Evolutionary conservation across 2,113 vertebrate species (phyloP).

Genomic region (Numenius arquata): DNA sequence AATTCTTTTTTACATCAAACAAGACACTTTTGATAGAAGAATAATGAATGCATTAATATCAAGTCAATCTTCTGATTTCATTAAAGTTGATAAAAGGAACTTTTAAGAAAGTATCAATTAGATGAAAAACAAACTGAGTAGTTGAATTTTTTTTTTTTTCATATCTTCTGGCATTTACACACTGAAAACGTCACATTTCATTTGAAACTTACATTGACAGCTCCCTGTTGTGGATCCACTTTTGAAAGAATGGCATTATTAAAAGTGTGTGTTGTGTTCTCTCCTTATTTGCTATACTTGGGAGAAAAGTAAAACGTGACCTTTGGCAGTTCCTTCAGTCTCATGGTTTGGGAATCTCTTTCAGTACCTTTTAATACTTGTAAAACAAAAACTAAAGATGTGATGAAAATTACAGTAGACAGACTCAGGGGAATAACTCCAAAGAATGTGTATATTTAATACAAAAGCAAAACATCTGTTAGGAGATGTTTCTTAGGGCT

Average conservation of each 20-base stretch:
- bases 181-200: background rate
- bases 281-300: background rate
- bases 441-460: slow-evolving; percentile 55
- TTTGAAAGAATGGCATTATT: background rate
- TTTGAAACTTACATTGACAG: background rate
- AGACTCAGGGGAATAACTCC: background rate
- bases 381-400: background rate
- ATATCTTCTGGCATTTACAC: background rate
- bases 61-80: background rate
- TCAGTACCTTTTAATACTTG: background rate
- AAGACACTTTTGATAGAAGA: background rate
- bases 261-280: background rate
- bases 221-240: background rate
- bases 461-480: slow-evolving; percentile 55
- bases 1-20: background rate
- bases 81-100: background rate
- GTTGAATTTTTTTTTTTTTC: background rate
- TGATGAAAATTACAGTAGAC: slow-evolving; percentile 40
- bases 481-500: slow-evolving; percentile 44
- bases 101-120: background rate
- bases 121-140: background rate
- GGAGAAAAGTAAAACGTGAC: background rate
- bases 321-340: slow-evolving; percentile 11
- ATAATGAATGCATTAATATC: background rate
- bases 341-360: background rate